A percentile compares a stretch with the other conserved stretches of the same genome.
Evolutionary conservation across 1,140 invertebrate species (phyloP).

Genomic region (Heliconius nattereri): DNA sequence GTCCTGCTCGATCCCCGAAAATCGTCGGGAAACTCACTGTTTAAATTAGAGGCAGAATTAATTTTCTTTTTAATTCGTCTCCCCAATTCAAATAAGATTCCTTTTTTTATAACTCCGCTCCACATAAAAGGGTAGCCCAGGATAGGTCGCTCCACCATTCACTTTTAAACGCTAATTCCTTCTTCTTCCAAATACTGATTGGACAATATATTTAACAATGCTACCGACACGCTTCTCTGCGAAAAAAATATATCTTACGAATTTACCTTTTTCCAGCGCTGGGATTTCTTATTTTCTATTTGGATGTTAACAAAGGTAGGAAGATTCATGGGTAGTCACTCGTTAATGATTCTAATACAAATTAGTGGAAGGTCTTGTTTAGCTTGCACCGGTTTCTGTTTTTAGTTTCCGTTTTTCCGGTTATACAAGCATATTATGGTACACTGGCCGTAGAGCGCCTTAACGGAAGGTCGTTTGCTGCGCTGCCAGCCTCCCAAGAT

Average conservation of each 20-base stretch:
- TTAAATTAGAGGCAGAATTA: conserved; percentile 75
- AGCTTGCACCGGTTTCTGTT: conserved; percentile 52
- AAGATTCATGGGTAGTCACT: conserved; percentile 46
- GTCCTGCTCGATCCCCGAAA: conserved; percentile 62
- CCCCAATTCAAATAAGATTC: conserved; percentile 78
- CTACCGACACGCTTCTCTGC: conserved; percentile 66
- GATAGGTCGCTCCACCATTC: conserved; percentile 63
- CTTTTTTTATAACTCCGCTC: conserved; percentile 70
- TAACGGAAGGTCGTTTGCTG: conserved; percentile 78
- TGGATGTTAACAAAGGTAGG: conserved; percentile 51
- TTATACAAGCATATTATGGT: conserved; percentile 72
- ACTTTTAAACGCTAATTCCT: conserved; percentile 74
- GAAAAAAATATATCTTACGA: conserved; percentile 76
- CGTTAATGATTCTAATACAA: conserved; percentile 70
- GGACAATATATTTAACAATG: conserved; percentile 79
- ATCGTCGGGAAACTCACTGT: conserved; percentile 69
- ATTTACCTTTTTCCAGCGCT: conserved; percentile 64
- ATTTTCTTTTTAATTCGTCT: conserved; percentile 78
- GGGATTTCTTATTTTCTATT: conserved; percentile 68
- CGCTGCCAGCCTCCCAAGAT: conserved; percentile 76
- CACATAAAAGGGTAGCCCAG: conserved; percentile 74
- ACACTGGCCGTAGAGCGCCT: conserved; percentile 68
- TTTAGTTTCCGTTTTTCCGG: conserved; percentile 63
- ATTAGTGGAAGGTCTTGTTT: conserved; percentile 68
- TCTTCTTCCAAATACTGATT: conserved; percentile 72